A percentile compares a stretch with the other conserved stretches of the same genome.
Conservation (phyloP, 2,797 vertebrate genomes). For the Tauraco hartlaubi region DNA sequence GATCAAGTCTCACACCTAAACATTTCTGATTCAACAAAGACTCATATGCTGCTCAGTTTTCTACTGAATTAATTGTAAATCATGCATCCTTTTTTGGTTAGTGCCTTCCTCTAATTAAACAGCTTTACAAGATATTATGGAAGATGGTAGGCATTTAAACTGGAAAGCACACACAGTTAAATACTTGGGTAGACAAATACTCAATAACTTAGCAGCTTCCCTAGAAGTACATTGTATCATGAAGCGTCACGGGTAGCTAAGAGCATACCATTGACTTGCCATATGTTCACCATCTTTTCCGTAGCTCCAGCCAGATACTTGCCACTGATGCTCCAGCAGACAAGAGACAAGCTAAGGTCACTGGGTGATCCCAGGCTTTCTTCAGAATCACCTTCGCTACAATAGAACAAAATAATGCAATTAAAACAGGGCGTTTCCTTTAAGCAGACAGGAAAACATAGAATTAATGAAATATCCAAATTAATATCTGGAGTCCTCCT, state of each 20-base stretch:
- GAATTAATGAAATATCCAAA: neutral
- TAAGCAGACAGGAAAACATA: neutral
- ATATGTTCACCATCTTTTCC: conserved; percentile 97
- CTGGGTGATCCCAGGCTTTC: conserved; percentile 91
- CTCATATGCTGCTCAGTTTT: neutral
- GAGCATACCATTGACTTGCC: conserved; percentile 94
- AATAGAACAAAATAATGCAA: neutral
- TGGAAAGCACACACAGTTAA: neutral
- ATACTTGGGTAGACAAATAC: neutral
- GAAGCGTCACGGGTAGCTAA: neutral
- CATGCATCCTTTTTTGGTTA: neutral
- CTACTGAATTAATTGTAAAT: neutral
- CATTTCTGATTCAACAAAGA: neutral
- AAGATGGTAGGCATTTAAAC: neutral
- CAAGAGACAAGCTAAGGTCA: conserved; percentile 89
- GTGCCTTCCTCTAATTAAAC: neutral
- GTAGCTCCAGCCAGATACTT: conserved; percentile 93
- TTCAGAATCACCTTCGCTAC: conserved; percentile 88
- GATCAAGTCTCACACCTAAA: neutral
- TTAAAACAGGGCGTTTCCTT: neutral
- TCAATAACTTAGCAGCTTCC: neutral
- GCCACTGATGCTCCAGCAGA: conserved; percentile 95
- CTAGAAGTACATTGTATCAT: accelerated
- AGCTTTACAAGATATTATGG: neutral
- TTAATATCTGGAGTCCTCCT: neutral